Evolutionary conservation across 2,888 invertebrate genomes (phyloP), one percentile per base, ranked within the genome.

Genomic region (Mesorhabditis sp.): DNA sequence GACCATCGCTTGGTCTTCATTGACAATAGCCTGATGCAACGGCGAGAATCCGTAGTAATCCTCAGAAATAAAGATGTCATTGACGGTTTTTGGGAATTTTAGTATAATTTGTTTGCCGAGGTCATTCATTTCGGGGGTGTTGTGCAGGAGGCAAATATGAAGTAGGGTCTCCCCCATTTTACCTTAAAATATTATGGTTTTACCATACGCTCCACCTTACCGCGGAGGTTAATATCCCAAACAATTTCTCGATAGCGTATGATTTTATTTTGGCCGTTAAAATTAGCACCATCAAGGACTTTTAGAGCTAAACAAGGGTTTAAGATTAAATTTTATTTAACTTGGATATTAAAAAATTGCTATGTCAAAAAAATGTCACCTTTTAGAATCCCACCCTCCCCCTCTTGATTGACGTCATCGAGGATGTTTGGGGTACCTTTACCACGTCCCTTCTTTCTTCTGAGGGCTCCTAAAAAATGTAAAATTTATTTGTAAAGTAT

Each of bases 1-100:
- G 4, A 96, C 96, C 95, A 95, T 95, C 0, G 93, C 92, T 0
- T 95, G 94, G 86, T 97, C 96, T 86, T 97, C 96, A 87, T 96
- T 97, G 0, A 95, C 95, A 79, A 97, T 95, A 4, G 96, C 95
- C 87, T 97, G 94, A 86, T 97, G 97, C 3, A 97, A 89, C 2
- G 82, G 77, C 0, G 80, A 78, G 3, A 80, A 66, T 42, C 82
- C 97, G 85, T 95, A 98, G 87, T 97, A 97, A 87, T 97, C 97
- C 84, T 97, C 97, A 67, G 92, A 91, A 88, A 94, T 91, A 87
- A 97, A 98, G 79, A 95, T 92, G 85, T 98, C 97, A 85, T 95
- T 92, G 82, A 97, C 94, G 41, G 98, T 90, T 86, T 93, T 94
- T 0, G 98, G 98, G 88, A 93, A 98, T 86, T 93, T 92, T 67